Evolutionary conservation across 2,888 invertebrate genomes (phyloP), one percentile per base, ranked within the genome.

Genomic region (Tetranychus truncatus): DNA sequence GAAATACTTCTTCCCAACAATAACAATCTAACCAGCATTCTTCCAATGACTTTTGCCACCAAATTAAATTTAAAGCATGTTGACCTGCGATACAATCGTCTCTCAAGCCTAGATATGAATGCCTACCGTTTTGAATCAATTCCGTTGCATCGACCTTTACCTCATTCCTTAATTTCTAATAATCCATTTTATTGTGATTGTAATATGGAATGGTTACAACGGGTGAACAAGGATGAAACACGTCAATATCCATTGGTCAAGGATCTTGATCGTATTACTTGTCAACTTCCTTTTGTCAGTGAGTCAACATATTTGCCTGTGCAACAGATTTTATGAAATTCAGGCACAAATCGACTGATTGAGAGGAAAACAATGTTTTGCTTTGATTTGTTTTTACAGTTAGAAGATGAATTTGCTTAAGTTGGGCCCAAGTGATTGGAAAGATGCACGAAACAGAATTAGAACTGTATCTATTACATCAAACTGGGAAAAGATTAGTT

Each of bases 51-150:
- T 78, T 94, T 94, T 84, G 87, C 91, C 83, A 89, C 89, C 84
- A 93, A 93, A 85, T 87, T 87, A 79, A 93, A 94, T 85, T 86
- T 94, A 81, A 91, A 91, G 75, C 86, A 92, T 80, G 93, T 93
- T 80, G 93, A 94, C 85, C 87, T 94, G 81, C 92, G 92, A 84
- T 91, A 92, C 80, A 94, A 94, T 86, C 90, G 91, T 83, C 90
- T 94, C 81, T 89, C 89, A 81, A 89, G 89, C 81, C 88, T 94
- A 87, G 92, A 94, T 83, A 87, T 92, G 81, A 92, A 91, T 83
- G 91, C 93, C 77, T 85, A 94, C 78, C 87, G 91, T 78, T 86
- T 94, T 80, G 88, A 89, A 79, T 89, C 89, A 74, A 89, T 91
- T 77, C 88, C 89, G 81, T 88, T 88, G 45, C 44, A 7, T 55